Evolutionary conservation across 2,113 vertebrate genomes (phyloP).

Genomic region (Tachycineta bicolor): DNA sequence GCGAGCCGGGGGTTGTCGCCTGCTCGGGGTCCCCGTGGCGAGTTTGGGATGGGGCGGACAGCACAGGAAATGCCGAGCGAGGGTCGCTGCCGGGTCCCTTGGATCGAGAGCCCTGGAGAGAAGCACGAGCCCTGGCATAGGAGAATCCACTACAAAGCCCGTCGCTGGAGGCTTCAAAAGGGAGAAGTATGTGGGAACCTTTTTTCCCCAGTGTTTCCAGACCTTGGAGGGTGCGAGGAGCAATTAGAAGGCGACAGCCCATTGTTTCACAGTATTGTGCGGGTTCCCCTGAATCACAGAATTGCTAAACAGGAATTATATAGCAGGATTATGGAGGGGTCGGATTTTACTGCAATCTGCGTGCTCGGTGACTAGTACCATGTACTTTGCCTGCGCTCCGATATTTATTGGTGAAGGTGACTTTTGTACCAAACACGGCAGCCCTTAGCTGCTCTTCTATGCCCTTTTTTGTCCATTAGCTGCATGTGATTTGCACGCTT

Average conservation of each 20-base stretch:
- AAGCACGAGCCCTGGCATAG: background rate
- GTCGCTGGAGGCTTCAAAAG: background rate
- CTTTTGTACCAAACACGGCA: conserved; percentile 13
- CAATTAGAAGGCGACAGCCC: background rate
- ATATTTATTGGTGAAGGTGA: conserved; percentile 36
- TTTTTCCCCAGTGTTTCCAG: background rate
- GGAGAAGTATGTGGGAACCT: background rate
- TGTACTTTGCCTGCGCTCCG: conserved; percentile 46
- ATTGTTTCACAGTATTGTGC: background rate
- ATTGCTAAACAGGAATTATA: background rate
- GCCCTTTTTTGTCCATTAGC: background rate
- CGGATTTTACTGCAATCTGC: background rate
- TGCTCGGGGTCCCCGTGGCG: background rate
- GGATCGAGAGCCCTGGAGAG: background rate
- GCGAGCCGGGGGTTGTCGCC: background rate
- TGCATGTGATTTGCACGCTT: background rate
- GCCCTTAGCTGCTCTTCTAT: background rate
- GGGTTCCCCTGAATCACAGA: background rate
- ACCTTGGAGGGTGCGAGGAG: background rate
- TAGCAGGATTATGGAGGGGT: background rate
- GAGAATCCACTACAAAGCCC: background rate
- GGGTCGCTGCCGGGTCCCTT: background rate
- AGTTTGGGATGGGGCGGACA: background rate
- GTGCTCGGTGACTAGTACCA: background rate
- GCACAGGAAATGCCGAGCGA: rapidly evolving